A percentile compares a stretch with the other conserved stretches of the same genome.
phyloP scores from a whole-genome alignment of 2,888 invertebrate genomes.

The Eupithecia dodoneata region DNA sequence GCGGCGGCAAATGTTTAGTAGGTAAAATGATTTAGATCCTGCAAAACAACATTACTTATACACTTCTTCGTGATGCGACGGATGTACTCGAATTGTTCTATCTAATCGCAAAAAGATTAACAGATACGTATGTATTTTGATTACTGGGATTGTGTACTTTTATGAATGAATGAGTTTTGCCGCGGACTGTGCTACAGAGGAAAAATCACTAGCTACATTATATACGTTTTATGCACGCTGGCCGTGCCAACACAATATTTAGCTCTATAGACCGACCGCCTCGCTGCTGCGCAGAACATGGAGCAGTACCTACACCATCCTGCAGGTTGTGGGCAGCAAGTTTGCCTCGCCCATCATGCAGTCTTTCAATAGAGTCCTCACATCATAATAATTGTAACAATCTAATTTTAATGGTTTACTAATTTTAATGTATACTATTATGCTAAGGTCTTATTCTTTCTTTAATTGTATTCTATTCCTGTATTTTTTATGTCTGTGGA shows the following conservation, averaged over 20 bases:
- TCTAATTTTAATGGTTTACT: too few relatives aligned
- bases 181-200: background rate
- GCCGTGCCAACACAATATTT: background rate
- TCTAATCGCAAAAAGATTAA: slow-evolving; percentile 5
- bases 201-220: background rate
- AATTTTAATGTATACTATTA: too few relatives aligned
- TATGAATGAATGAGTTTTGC: background rate
- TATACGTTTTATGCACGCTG: background rate
- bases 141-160: background rate
- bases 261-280: background rate
- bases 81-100: background rate
- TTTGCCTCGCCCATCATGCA: too few relatives aligned
- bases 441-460: too few relatives aligned
- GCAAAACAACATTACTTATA: background rate
- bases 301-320: too few relatives aligned
- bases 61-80: background rate
- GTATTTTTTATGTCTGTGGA: too few relatives aligned
- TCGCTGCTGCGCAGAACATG: too few relatives aligned
- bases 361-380: too few relatives aligned
- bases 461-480: too few relatives aligned
- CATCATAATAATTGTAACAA: too few relatives aligned
- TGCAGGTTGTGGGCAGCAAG: too few relatives aligned
- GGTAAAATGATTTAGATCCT: background rate
- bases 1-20: background rate
- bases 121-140: background rate